Evolutionary conservation across 2,888 invertebrate species (phyloP), one percentile per base, ranked within the genome.

Genomic region (Polydrusus tereticollis): DNA sequence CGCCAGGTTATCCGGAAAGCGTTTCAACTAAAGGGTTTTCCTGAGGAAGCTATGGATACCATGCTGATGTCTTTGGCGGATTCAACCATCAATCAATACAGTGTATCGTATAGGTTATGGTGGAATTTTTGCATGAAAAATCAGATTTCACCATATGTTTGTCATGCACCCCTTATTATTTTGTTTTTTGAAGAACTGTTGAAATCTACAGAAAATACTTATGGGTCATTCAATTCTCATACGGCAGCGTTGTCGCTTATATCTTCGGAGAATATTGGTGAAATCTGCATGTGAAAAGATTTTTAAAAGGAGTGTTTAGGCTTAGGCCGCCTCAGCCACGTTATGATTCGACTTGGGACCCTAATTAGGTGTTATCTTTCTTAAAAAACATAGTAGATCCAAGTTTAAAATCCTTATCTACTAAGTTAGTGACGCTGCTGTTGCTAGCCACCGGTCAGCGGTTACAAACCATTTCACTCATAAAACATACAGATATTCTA

Each of bases 51-150:
- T 0, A 45, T 78, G 14, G 62, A 78, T 0, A 75, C 76, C 18
- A 50, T 74, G n/a, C 7, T 76, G 21, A 29, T 73, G 12, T 78
- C 77, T 5, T 41, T 79, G 29, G 43, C 78, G 0, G 69, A 73
- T 1, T 59, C 69, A 20, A 79, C 79, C 1, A 18, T 76, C 12
- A 77, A 76, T 36, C 77, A 78, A 72, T 78, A 79, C 52, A 57
- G 58, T 16, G 68, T 58, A n/a, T 66, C 74, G 7, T 71, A 78
- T n/a, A 74, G 52, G 10, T 60, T 69, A 14, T 80, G 79, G 79
- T 65, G 75, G 74, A 21, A 47, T 6, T 80, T 76, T 64, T 74
- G 79, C 66, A 60, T 26, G 38, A 77, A 69, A 70, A 47, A 26
- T 18, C n/a, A 59, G 52, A 21, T 72, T 12, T 26, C 26, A 26